Evolutionary conservation across 2,888 invertebrate genomes (phyloP).

Genomic region (Cantharis flavilabris): DNA sequence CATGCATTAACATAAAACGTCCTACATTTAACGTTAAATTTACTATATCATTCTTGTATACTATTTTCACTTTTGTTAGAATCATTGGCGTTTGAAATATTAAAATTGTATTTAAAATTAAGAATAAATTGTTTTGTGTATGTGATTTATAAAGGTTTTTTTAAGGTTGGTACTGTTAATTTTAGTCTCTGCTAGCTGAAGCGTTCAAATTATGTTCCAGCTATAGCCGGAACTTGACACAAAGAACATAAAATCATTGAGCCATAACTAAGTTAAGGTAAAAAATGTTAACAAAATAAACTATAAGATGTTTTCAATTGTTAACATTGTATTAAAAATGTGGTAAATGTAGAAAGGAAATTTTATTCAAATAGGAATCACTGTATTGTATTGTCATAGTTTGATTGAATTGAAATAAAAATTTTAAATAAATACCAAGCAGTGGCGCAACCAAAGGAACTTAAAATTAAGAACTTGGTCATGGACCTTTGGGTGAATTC

Average conservation of each 20-base stretch:
- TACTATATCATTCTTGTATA: neutral
- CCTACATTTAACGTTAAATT: neutral
- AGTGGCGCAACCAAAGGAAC: neutral
- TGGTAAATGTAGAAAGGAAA: neutral
- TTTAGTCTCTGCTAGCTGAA: slow-evolving; percentile 8
- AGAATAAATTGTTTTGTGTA: neutral
- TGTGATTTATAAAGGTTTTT: neutral
- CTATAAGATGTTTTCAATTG: slow-evolving; percentile 11
- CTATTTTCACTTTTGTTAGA: neutral
- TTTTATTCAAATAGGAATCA: neutral
- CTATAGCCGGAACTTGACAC: slow-evolving; percentile 16
- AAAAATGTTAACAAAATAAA: slow-evolving; percentile 14
- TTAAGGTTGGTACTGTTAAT: slow-evolving; percentile 19
- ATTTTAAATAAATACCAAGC: neutral
- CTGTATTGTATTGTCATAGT: neutral
- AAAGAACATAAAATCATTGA: slow-evolving; percentile 22
- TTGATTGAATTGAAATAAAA: neutral
- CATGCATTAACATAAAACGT: neutral
- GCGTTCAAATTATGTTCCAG: slow-evolving; percentile 12
- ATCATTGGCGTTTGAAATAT: neutral
- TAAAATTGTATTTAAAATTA: neutral
- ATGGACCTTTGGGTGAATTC: neutral
- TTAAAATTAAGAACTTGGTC: neutral
- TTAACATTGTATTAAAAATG: neutral
- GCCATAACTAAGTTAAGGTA: slow-evolving; percentile 16